Conservation (phyloP, 1,140 invertebrate species). For the Cyclina sinensis region DNA sequence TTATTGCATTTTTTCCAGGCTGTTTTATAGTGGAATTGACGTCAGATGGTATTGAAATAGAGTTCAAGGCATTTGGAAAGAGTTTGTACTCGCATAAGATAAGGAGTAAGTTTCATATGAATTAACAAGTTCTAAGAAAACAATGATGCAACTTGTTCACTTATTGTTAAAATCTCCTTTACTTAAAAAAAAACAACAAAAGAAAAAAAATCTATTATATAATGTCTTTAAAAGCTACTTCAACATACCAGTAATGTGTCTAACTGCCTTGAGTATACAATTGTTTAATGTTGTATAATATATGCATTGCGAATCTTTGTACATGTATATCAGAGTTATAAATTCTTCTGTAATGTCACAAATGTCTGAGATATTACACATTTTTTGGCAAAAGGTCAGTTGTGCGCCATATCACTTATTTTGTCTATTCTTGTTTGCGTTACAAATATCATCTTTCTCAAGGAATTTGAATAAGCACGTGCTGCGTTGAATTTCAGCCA, state of each 20-base stretch:
- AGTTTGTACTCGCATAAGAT: background rate
- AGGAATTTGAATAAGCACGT: background rate
- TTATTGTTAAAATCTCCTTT: too few relatives aligned
- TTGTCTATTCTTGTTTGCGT: background rate
- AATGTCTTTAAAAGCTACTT: background rate
- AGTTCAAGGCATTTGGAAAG: background rate
- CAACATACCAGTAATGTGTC: too few relatives aligned
- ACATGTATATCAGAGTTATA: too few relatives aligned
- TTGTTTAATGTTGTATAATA: too few relatives aligned
- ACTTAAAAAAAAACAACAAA: too few relatives aligned
- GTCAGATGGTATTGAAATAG: background rate
- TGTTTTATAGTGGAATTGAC: background rate
- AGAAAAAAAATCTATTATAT: background rate
- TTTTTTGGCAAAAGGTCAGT: background rate
- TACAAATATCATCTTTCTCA: background rate
- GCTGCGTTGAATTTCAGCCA: background rate
- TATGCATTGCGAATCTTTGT: too few relatives aligned
- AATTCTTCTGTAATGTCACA: background rate
- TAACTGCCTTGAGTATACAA: too few relatives aligned
- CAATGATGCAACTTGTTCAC: too few relatives aligned
- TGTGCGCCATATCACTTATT: background rate
- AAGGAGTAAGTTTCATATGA: background rate
- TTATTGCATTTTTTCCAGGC: background rate
- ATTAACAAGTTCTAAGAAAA: background rate
- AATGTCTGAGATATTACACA: too few relatives aligned